These are phyloP conservation scores for Drosophila sturtevanti DNA, from an alignment of 1,140 invertebrate genomes.

Conservation along the genomic window DNA sequence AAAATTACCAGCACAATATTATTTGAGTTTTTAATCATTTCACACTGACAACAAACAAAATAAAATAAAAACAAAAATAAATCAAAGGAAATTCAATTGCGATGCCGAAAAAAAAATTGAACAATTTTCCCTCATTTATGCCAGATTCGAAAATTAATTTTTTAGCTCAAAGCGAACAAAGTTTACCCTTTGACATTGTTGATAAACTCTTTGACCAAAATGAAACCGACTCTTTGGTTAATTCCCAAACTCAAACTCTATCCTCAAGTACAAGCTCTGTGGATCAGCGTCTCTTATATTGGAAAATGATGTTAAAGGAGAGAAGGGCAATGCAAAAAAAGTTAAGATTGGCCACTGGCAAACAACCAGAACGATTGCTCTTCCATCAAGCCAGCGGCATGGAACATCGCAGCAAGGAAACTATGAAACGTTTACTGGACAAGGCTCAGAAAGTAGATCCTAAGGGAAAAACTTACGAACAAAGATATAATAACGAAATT, in stretches of 20 bases:
- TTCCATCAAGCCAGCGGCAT: constrained; percentile 17
- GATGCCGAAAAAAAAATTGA: not conserved
- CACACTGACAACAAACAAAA: not conserved
- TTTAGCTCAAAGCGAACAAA: not conserved
- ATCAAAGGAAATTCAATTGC: too few relatives aligned
- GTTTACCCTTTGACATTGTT: constrained; percentile 35
- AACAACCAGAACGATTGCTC: constrained; percentile 28
- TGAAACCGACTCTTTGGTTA: constrained; percentile 9
- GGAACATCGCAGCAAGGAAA: constrained; percentile 32
- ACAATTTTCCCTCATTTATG: not conserved
- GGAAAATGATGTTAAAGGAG: constrained; percentile 59
- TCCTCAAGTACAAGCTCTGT: constrained; percentile 16
- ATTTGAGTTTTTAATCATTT: not conserved
- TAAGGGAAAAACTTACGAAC: not conserved
- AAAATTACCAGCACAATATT: not conserved
- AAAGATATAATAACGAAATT: not conserved
- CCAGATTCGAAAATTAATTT: constrained; percentile 1
- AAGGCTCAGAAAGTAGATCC: constrained; percentile 9
- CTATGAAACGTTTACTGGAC: constrained; percentile 32
- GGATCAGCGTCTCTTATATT: constrained; percentile 63
- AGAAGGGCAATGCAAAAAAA: constrained; percentile 36
- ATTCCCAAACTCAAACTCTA: not conserved
- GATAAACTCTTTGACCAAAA: constrained; percentile 30
- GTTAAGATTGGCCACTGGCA: constrained; percentile 24
- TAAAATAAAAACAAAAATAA: not conserved